Evolutionary conservation across 2,113 vertebrate genomes (phyloP), one percentile per base, ranked within the genome.

Genomic region (Canis aureus): DNA sequence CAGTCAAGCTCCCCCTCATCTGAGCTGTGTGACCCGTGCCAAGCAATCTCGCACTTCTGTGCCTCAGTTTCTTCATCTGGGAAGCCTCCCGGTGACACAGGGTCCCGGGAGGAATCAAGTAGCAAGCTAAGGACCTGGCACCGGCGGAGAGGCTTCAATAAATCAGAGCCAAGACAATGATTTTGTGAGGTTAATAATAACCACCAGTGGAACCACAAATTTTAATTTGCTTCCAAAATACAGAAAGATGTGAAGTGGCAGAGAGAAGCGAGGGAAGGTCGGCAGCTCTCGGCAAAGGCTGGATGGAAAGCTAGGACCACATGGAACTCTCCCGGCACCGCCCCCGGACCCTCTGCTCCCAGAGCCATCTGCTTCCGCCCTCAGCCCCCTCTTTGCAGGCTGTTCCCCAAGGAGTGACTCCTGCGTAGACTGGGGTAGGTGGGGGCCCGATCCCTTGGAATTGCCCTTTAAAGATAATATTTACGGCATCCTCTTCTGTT

Each of bases 361-460:
- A 3, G 71, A n/a, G 19, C 94, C 97, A 96, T 96, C 95, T 97
- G 98, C 87, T 97, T 87, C 64, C 9, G 2, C 82, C 92, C 59
- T 22, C 82, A 43, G 71, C 80, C 73, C 74, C 79, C 88, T 81
- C 85, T 59, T 38, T 2, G 66, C 74, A 51, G 17, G 80, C 96
- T 95, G 92, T 86, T 96, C 79, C 80, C n/a, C 64, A 25, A 16
- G 17, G 19, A 76, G 20, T 11, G 88, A 49, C 16, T 57, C 73
- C 91, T 8, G 2, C 76, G 43, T 55, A 73, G 78, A 71, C 11
- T 16, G 12, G 11, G 20, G 59, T 23, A 71, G 92, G 19, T 59
- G 51, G 35, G 38, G 38, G 29, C 8, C 55, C 16, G 3, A 53
- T 22, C 29, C 80, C 38, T 53, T 35, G 25, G 80, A 90, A 57